phyloP scores from a whole-genome alignment of 2,113 vertebrate species.

The Mus spicilegus region DNA sequence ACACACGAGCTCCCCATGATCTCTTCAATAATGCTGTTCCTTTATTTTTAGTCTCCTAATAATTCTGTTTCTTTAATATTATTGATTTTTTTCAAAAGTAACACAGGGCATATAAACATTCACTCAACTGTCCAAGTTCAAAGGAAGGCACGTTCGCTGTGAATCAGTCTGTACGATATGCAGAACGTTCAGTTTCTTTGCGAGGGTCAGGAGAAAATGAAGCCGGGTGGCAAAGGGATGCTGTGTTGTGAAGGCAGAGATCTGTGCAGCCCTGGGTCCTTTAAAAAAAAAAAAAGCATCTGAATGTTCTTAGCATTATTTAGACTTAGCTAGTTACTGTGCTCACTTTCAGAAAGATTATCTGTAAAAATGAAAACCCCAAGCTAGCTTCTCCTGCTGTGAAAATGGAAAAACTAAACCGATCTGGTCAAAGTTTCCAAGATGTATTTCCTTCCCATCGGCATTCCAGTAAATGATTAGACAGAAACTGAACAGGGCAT shows the following conservation, averaged over 20 bases:
- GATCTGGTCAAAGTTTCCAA: slow-evolving; percentile 50
- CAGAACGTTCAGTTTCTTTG: background rate
- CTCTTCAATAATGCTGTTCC: background rate
- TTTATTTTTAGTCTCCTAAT: background rate
- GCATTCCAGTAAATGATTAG: slow-evolving; percentile 29
- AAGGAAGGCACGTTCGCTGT: background rate
- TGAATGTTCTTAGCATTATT: background rate
- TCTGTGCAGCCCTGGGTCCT: background rate
- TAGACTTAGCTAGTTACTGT: background rate
- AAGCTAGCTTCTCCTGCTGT: background rate
- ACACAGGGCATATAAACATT: background rate
- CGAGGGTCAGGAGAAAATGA: background rate
- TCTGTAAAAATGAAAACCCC: slow-evolving; percentile 46
- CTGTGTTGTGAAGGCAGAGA: background rate
- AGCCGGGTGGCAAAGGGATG: accelerated
- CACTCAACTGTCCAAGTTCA: background rate
- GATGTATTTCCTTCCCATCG: slow-evolving; percentile 36
- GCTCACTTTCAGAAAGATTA: background rate
- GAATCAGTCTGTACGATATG: accelerated
- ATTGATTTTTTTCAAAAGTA: background rate
- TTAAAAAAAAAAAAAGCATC: background rate
- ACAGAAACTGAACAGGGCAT: slow-evolving; percentile 31
- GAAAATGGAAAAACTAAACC: slow-evolving; percentile 58
- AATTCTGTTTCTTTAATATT: background rate
- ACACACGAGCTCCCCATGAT: background rate